Base-by-base conservation (phyloP, 2,888 invertebrate species). In the Troilus luridus region DNA sequence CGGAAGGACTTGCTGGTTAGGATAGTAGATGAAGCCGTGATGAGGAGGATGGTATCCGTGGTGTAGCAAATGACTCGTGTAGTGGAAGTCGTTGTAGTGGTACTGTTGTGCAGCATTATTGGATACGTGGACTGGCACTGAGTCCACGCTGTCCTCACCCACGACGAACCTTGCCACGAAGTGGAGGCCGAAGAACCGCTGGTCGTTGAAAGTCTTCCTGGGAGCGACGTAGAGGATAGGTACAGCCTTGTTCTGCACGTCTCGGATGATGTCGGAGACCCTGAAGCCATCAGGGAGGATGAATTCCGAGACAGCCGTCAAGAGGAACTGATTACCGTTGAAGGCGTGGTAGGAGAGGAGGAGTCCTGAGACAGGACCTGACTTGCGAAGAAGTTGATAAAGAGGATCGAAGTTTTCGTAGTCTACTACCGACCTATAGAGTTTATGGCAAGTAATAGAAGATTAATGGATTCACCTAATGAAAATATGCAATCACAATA, bases 321-420 rank as follows among this genome's bases (percentile, higher is more conserved):
- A 77, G 72, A 77, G 72, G 41, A 77, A 77, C 41, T 77, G 72
- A 41, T 77, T 77, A 17, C 72, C 72, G 19, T 77, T 77, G 72
- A 77, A 77, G 8, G 72, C 72, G 9, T 77, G 41, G 10, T 77
- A 77, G 19, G 72, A 77, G 17, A 77, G 27, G 41, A 77, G 27
- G 12, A 77, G 72, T 41, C 72, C 72, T 11, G 72, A 77, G 14
- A 77, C 72, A 17, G 72, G 72, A 77, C 72, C 72, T 77, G 72
- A 77, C 41, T 77, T 27, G 8, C 72, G 27, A 41, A 77, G 41
- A 24, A 77, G 27, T 41, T 77, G 27, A 77, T 77, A 41, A 2
- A 77, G 72, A 27, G 27, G 41, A 41, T 77, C 72, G 19, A 77
- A 77, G 41, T 77, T 77, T 27, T 77, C 27, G 41, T 77, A 41